Conservation (phyloP, 2,888 invertebrate genomes). For the Tuberolachnus salignus region DNA sequence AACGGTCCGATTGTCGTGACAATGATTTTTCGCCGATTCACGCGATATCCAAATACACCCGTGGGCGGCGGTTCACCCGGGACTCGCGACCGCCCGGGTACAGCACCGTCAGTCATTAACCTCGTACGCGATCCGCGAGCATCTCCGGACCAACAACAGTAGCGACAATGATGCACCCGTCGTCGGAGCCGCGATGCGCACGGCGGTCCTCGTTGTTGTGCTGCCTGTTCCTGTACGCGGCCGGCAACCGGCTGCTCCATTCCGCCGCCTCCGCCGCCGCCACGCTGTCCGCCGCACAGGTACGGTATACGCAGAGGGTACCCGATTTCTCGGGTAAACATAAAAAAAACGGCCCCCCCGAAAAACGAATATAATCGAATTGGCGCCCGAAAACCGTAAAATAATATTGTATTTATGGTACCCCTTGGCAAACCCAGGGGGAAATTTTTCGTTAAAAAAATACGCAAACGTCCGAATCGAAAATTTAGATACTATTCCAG, state of each 20-base stretch:
- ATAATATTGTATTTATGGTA: too few species aligned
- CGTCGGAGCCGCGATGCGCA: not conserved
- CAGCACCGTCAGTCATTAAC: constrained; percentile 41
- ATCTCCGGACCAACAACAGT: not conserved
- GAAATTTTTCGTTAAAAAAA: too few species aligned
- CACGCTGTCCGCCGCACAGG: not conserved
- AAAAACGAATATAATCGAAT: too few species aligned
- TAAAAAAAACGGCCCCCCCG: too few species aligned
- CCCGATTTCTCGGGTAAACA: too few species aligned
- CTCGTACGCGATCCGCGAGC: not conserved
- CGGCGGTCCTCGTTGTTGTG: not conserved
- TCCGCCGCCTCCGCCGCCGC: not conserved
- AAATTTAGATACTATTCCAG: too few species aligned
- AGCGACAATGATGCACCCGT: not conserved
- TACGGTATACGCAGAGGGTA: not conserved
- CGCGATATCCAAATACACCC: not conserved
- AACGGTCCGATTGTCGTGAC: constrained; percentile 39
- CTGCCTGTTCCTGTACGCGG: not conserved
- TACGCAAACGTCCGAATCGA: too few species aligned
- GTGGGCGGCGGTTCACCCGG: not conserved
- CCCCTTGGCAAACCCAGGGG: too few species aligned
- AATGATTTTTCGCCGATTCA: constrained; percentile 39
- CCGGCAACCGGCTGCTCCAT: not conserved
- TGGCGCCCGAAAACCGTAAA: too few species aligned
- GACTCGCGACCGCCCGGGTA: not conserved